These are phyloP conservation scores for Eurypyga helias DNA, from an alignment of 2,113 vertebrate genomes.

Conservation along the genomic window DNA sequence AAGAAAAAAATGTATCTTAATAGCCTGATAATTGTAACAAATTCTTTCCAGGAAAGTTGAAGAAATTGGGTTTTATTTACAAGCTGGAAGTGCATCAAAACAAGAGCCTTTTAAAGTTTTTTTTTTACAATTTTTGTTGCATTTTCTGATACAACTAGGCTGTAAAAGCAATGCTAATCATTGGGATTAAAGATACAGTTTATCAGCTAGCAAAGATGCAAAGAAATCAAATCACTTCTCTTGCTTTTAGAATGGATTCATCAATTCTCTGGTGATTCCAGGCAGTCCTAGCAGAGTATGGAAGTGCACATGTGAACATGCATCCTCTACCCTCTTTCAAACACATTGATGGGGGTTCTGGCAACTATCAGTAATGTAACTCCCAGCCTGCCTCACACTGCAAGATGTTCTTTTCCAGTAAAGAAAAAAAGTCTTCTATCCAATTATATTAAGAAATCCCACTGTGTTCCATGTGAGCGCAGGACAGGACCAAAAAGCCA, in stretches of 20 bases:
- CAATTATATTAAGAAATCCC: neutral
- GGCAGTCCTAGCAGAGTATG: neutral
- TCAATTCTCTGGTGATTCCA: neutral
- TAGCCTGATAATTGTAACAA: neutral
- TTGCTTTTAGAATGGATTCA: neutral
- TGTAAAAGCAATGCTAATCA: neutral
- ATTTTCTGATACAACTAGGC: neutral
- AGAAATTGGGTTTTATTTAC: neutral
- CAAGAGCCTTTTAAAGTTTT: neutral
- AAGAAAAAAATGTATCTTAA: neutral
- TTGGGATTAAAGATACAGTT: neutral
- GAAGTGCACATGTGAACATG: neutral
- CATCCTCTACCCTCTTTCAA: neutral
- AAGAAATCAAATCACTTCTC: neutral
- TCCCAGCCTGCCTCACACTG: neutral
- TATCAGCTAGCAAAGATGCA: neutral
- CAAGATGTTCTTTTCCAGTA: neutral
- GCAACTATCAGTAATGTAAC: neutral
- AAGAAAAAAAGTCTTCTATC: neutral
- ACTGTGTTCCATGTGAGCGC: neutral
- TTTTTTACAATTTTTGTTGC: neutral
- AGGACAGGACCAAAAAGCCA: neutral
- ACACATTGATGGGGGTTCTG: neutral
- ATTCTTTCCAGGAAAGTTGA: neutral
- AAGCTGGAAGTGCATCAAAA: neutral